Conservation (phyloP, 1,140 invertebrate genomes). For the Lanistes nyassanus region DNA sequence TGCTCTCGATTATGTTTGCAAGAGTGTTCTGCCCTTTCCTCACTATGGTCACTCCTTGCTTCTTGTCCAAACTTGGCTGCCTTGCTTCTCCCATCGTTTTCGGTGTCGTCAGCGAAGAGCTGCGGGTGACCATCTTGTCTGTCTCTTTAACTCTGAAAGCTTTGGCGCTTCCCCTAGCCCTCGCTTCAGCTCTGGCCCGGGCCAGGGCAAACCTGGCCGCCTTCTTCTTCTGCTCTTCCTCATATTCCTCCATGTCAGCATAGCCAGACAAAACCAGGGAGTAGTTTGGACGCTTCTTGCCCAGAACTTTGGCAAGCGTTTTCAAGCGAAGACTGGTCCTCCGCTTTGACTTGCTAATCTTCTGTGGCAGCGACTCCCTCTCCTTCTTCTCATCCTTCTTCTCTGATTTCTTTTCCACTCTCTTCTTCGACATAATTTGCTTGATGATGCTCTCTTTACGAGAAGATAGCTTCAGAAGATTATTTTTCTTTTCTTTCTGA, state of each 20-base stretch:
- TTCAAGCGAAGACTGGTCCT: conserved; percentile 19
- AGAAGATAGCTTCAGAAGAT: no score
- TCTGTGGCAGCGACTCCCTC: neutral
- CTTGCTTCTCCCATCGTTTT: neutral
- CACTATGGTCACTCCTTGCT: neutral
- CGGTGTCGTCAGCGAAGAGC: neutral
- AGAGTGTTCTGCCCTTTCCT: conserved; percentile 26
- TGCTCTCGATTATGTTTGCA: conserved; percentile 29
- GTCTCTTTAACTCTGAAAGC: neutral
- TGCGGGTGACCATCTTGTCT: conserved; percentile 11
- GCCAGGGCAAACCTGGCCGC: conserved; percentile 27
- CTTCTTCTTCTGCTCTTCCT: conserved; percentile 34
- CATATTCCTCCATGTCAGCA: conserved; percentile 22
- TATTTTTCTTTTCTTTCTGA: no score
- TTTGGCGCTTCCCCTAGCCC: conserved; percentile 9
- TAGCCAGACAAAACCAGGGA: conserved; percentile 18
- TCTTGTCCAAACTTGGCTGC: neutral
- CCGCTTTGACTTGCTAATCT: conserved; percentile 12
- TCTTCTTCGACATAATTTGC: no score
- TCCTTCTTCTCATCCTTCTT: no score
- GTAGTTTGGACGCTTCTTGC: conserved; percentile 25
- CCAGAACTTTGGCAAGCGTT: conserved; percentile 20
- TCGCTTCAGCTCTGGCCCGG: conserved; percentile 20
- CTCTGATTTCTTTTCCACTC: no score
- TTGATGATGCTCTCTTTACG: no score